These are phyloP conservation scores for Thera britannica DNA, from an alignment of 2,888 invertebrate species.

Conservation along the genomic window DNA sequence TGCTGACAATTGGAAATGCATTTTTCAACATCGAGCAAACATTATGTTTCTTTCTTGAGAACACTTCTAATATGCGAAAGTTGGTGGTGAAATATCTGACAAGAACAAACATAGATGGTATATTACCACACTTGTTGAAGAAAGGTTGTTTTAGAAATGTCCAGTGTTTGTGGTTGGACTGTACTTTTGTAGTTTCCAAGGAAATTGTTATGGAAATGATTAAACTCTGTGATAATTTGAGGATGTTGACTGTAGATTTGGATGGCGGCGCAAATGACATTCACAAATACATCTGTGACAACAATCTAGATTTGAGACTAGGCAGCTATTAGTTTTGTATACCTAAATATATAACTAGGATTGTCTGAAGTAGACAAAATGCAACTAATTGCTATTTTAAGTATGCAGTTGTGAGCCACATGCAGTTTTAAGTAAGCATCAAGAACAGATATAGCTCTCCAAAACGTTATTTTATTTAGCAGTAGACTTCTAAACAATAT, in stretches of 20 bases:
- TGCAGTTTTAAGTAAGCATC: too few relatives aligned
- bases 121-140: slow-evolving; percentile 63
- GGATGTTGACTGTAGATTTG: slow-evolving; percentile 71
- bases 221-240: slow-evolving; percentile 65
- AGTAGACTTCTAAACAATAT: too few relatives aligned
- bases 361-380: background rate
- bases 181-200: slow-evolving; percentile 74
- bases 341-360: background rate
- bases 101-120: slow-evolving; percentile 68
- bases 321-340: slow-evolving; percentile 67
- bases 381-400: background rate
- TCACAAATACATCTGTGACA: slow-evolving; percentile 67
- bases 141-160: slow-evolving; percentile 70
- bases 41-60: slow-evolving; percentile 70
- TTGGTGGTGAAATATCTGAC: slow-evolving; percentile 75
- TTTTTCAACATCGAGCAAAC: slow-evolving; percentile 71
- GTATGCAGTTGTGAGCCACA: background rate
- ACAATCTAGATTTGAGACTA: slow-evolving; percentile 75
- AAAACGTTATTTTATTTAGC: too few relatives aligned
- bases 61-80: slow-evolving; percentile 67
- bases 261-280: slow-evolving; percentile 65
- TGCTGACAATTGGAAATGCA: slow-evolving; percentile 74
- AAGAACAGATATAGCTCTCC: too few relatives aligned
- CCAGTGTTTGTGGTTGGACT: slow-evolving; percentile 74
- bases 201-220: slow-evolving; percentile 69